Percentiles rank a stretch among this genome's conserved stretches.
Conservation (phyloP, 2,888 invertebrate genomes). For the Spodoptera picta region DNA sequence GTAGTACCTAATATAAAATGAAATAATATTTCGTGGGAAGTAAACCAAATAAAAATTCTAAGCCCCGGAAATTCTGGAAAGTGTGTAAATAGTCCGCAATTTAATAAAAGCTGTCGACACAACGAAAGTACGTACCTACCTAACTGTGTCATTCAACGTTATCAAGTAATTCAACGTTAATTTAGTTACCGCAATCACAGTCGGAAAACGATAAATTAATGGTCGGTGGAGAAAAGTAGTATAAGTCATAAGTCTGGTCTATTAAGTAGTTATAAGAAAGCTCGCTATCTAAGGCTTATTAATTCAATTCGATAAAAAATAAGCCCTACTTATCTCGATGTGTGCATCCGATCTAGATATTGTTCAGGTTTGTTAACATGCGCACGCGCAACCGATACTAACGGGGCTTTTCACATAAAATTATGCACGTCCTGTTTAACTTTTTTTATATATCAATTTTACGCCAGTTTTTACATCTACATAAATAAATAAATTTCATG, state of each 20-base stretch:
- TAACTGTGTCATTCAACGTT: conserved; percentile 23
- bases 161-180: conserved; percentile 22
- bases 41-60: too few species aligned
- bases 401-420: conserved; percentile 59
- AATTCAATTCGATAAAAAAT: conserved; percentile 43
- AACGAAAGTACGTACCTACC: conserved; percentile 23
- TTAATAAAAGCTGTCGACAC: too few species aligned
- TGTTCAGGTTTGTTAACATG: conserved; percentile 41
- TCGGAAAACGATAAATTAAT: conserved; percentile 31
- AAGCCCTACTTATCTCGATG: conserved; percentile 45
- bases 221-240: conserved; percentile 30
- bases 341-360: conserved; percentile 47
- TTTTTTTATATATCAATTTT: conserved; percentile 29
- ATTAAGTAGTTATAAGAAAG: conserved; percentile 33
- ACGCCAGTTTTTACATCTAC: conserved; percentile 18
- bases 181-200: conserved; percentile 15
- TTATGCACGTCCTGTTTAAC: conserved; percentile 29
- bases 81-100: too few species aligned
- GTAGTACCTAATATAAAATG: too few species aligned
- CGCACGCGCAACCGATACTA: conserved; percentile 64
- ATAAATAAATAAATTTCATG: conserved; percentile 6
- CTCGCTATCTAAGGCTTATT: conserved; percentile 18
- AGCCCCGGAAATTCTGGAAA: too few species aligned
- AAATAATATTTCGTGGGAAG: too few species aligned
- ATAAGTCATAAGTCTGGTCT: conserved; percentile 34